Evolutionary conservation across 2,888 invertebrate genomes (phyloP).

Genomic region (Parelbella ahira): DNA sequence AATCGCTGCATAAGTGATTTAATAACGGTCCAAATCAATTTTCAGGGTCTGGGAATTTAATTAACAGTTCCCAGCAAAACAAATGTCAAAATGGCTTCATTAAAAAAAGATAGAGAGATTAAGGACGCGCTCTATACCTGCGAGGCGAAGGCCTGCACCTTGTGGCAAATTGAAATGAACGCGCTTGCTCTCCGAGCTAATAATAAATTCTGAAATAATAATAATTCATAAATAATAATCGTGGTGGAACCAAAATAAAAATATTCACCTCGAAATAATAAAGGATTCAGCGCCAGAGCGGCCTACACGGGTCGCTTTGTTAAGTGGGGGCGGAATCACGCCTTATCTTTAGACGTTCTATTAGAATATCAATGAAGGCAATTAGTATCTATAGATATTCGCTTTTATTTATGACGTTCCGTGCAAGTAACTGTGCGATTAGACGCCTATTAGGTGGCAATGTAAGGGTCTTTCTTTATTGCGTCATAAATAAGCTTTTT

Average conservation of each 20-base stretch:
- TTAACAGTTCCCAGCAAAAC: conserved; percentile 55
- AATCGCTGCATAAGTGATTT: conserved; percentile 53
- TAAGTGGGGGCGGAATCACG: conserved; percentile 10
- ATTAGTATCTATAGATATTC: conserved; percentile 22
- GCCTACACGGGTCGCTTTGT: conserved; percentile 53
- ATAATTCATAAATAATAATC: conserved; percentile 81
- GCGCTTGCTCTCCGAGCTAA: conserved; percentile 71
- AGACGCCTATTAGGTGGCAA: conserved; percentile 1
- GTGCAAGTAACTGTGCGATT: conserved; percentile 1
- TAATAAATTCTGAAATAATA: conserved; percentile 80
- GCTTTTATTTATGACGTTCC: conserved; percentile 21
- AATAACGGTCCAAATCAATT: conserved; percentile 67
- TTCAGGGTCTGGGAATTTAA: conserved; percentile 63
- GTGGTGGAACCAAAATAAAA: conserved; percentile 74
- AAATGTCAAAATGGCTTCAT: conserved; percentile 64
- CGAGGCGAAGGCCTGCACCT: conserved; percentile 50
- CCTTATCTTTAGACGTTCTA: conserved; percentile 6
- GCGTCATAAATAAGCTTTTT: neutral
- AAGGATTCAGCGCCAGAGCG: conserved; percentile 64
- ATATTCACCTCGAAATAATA: conserved; percentile 78
- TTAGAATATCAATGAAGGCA: conserved; percentile 23
- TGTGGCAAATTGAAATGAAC: conserved; percentile 79
- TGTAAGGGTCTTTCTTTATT: conserved; percentile 2
- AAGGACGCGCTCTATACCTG: conserved; percentile 37
- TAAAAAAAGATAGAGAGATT: conserved; percentile 48